A percentile compares a stretch with the other conserved stretches of the same genome.
These are phyloP conservation scores for Cyanoderma ruficeps DNA, from an alignment of 2,113 vertebrate species.

Conservation along the genomic window DNA sequence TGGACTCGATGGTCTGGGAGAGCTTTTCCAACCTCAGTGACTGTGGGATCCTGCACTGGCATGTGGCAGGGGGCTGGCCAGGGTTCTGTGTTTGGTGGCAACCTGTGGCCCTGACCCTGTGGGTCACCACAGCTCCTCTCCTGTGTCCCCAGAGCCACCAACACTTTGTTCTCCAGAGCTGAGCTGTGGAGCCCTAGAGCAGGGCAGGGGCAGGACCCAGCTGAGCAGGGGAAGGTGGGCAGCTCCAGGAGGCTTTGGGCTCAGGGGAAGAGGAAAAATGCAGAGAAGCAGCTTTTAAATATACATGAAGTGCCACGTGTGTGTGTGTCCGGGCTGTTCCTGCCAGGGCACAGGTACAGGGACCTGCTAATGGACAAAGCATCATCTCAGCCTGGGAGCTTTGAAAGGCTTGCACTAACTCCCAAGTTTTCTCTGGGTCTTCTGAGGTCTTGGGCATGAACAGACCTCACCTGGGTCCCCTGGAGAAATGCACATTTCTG, in stretches of 20 bases:
- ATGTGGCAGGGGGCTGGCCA: neutral
- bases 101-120: accelerated
- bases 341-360: neutral
- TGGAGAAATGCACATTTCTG: neutral
- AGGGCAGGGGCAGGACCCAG: neutral
- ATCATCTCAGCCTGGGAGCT: accelerated
- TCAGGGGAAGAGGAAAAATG: neutral
- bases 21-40: neutral
- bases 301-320: accelerated
- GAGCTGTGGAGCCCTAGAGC: neutral
- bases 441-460: neutral
- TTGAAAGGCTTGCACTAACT: neutral
- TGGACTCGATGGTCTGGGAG: neutral
- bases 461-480: neutral
- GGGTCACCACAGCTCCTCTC: neutral
- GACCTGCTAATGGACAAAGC: neutral
- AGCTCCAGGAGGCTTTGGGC: neutral
- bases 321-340: accelerated
- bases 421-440: neutral
- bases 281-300: neutral
- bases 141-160: neutral
- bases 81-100: neutral
- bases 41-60: neutral
- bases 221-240: neutral
- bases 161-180: neutral